phyloP scores from a whole-genome alignment of 1,140 invertebrate genomes.

The Scaptomyza hsui region DNA sequence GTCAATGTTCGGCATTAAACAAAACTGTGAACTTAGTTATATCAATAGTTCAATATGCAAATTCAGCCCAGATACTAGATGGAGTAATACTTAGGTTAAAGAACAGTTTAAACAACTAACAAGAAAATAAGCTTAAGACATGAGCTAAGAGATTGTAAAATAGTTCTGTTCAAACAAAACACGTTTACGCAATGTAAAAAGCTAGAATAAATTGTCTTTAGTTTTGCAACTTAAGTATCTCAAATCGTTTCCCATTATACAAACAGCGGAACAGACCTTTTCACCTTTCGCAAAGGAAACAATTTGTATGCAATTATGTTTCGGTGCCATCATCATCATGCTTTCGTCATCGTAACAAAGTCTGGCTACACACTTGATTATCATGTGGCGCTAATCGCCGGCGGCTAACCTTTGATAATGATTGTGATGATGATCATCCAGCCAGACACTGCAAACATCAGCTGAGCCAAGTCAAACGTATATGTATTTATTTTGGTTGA shows the following conservation, averaged over 20 bases:
- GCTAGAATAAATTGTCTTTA: too few species aligned
- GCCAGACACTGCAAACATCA: conserved; percentile 63
- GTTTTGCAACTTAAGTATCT: too few species aligned
- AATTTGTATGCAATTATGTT: conserved; percentile 55
- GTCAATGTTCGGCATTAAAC: conserved; percentile 17
- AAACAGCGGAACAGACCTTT: conserved; percentile 17
- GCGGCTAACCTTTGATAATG: conserved; percentile 34
- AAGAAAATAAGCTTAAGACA: too few species aligned
- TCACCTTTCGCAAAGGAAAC: conserved; percentile 47
- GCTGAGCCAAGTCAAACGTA: conserved; percentile 56
- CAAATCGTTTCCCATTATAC: neutral
- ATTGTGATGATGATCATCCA: conserved; percentile 22
- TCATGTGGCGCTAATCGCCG: conserved; percentile 18
- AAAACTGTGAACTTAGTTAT: conserved; percentile 12
- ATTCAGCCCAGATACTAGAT: neutral
- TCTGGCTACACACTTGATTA: conserved; percentile 35
- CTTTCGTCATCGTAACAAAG: conserved; percentile 57
- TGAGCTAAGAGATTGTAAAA: too few species aligned
- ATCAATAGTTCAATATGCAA: conserved; percentile 16
- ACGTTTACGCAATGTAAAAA: neutral
- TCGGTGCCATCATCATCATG: conserved; percentile 13
- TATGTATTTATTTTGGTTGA: conserved; percentile 23
- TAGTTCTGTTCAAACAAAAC: too few species aligned
- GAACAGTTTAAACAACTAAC: too few species aligned
- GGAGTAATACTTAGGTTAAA: neutral